Evolutionary conservation across 1,140 invertebrate species (phyloP), one percentile per base, ranked within the genome.

Genomic region (Bathynomus jamesi): DNA sequence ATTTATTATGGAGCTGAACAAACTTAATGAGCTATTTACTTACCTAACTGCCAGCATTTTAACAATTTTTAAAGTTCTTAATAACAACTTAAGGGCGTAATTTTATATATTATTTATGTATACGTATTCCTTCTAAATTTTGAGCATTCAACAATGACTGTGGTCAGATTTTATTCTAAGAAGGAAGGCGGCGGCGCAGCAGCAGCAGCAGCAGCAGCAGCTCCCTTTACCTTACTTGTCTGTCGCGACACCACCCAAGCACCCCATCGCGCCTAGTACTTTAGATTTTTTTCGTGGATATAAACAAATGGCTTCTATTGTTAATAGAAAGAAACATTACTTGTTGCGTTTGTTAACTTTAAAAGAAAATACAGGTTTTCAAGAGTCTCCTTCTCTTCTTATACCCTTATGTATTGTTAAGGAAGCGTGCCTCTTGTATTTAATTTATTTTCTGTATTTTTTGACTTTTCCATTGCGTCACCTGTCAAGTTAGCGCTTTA

Each of bases 281-380:
- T 73, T 76, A 76, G 75, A 76, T 73, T 71, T 71, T 73, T 76
- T 76, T 73, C 75, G 72, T 73, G 75, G 75, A 76, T 76, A 76
- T 71, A 76, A 61, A 76, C 75, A 74, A 74, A 74, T 74, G 75
- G 75, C 75, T 76, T 76, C 75, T 76, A 76, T 76, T 76, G 75
- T 76, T 76, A 73, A 76, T 76, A 76, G 72, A 71, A 76, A 76
- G 72, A 70, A 76, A 73, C 75, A 76, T 76, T 76, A 76, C 72
- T 76, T 76, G 75, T 76, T 76, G 75, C 69, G 75, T 76, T 76
- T 76, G 72, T 76, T 76, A 76, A 76, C 75, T 76, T 76, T 76
- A 76, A 76, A 76, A 53, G 40, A 53, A 53, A 73, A 76, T 76
- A 76, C 68, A 73, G 75, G 72, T 76, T 76, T 76, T 76, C 72